phyloP scores from a whole-genome alignment of 1,140 invertebrate genomes.

The Apis florea region DNA sequence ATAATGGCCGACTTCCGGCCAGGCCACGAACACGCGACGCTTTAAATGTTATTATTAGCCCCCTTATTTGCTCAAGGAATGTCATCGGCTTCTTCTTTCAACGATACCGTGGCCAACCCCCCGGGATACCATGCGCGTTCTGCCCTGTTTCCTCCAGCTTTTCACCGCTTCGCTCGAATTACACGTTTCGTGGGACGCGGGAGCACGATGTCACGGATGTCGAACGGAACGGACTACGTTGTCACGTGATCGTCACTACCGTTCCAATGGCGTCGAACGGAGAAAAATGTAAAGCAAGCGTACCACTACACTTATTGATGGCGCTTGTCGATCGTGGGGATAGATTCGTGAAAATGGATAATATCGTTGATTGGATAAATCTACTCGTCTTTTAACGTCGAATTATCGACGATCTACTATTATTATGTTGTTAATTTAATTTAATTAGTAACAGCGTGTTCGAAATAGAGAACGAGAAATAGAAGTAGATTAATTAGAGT shows the following conservation, averaged over 20 bases:
- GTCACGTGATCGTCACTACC: not conserved
- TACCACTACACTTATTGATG: too few species aligned
- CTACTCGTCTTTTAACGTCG: too few species aligned
- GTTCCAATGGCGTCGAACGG: too few species aligned
- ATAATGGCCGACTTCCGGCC: conserved; percentile 39
- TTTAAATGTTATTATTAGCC: conserved; percentile 44
- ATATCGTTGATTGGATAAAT: too few species aligned
- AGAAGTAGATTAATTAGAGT: too few species aligned
- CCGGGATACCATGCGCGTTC: conserved; percentile 16
- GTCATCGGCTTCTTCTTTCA: conserved; percentile 48
- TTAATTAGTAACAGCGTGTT: too few species aligned
- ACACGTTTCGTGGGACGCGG: not conserved
- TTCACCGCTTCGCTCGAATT: conserved; percentile 11
- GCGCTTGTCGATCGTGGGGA: too few species aligned
- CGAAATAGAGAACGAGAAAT: too few species aligned
- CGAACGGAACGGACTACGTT: conserved; percentile 3
- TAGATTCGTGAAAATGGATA: too few species aligned
- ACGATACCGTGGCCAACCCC: not conserved
- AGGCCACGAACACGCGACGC: conserved; percentile 36
- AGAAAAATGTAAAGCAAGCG: too few species aligned
- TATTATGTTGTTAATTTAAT: too few species aligned
- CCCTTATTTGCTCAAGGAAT: conserved; percentile 48
- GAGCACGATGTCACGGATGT: not conserved
- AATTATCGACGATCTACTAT: too few species aligned
- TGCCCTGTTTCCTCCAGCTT: conserved; percentile 26